Evolutionary conservation across 2,113 vertebrate genomes (phyloP).

Genomic region (Peromyscus maniculatus): DNA sequence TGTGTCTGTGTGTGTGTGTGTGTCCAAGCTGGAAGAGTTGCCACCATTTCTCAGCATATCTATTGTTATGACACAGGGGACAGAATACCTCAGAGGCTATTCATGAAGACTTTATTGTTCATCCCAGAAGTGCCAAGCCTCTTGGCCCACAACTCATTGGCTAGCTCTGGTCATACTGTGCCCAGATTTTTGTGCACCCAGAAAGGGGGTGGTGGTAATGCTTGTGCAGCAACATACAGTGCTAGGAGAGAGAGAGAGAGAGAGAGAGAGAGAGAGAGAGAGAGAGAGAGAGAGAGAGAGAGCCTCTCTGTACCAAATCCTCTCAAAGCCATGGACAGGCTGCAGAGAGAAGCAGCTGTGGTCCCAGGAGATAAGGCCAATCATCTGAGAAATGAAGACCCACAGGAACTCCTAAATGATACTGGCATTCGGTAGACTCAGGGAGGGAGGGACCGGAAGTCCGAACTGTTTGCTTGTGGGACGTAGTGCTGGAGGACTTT

Average conservation of each 20-base stretch:
- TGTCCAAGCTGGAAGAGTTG: not conserved
- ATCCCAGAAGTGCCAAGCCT: not conserved
- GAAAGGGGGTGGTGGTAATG: not conserved
- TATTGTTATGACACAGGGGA: not conserved
- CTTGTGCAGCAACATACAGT: not conserved
- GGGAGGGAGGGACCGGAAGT: not conserved
- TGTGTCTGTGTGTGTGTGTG: not conserved
- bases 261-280: no score
- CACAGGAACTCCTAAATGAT: not conserved
- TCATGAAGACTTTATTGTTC: not conserved
- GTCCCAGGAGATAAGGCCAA: not conserved
- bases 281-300: not conserved
- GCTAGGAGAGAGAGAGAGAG: not conserved
- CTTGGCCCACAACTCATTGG: not conserved
- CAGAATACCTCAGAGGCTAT: not conserved
- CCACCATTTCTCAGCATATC: not conserved
- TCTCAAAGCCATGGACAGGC: not conserved
- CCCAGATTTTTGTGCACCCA: not conserved
- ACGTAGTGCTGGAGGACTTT: no score
- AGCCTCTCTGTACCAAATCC: not conserved
- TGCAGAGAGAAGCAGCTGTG: not conserved
- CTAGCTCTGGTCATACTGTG: not conserved
- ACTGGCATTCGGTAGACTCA: not conserved
- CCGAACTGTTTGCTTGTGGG: not conserved
- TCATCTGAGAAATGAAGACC: not conserved